Evolutionary conservation across 2,888 invertebrate species (phyloP).

Genomic region (Aromia moschata): DNA sequence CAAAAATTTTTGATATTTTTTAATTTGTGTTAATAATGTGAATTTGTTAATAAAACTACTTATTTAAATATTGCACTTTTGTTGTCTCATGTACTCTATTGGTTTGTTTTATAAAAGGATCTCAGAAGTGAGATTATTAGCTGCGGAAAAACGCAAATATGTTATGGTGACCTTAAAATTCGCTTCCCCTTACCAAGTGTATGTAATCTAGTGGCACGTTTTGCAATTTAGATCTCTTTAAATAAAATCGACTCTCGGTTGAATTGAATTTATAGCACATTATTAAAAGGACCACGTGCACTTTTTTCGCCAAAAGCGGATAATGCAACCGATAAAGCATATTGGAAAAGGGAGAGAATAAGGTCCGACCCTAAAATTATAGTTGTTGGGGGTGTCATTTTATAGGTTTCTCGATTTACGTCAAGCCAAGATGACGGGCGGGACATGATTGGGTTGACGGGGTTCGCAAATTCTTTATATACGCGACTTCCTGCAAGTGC

Average conservation of each 20-base stretch:
- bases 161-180: too few relatives aligned
- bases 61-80: too few relatives aligned
- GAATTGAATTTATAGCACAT: conserved; percentile 32
- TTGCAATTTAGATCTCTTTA: conserved; percentile 9
- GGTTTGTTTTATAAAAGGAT: too few relatives aligned
- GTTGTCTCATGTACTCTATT: too few relatives aligned
- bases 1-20: too few relatives aligned
- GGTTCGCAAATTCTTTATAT: conserved; percentile 31
- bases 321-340: conserved; percentile 53
- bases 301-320: conserved; percentile 39
- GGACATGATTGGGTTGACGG: conserved; percentile 21
- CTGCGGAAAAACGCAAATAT: too few relatives aligned
- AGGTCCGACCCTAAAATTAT: conserved; percentile 52
- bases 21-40: too few relatives aligned
- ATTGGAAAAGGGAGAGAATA: conserved; percentile 50
- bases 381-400: conserved; percentile 56
- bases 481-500: conserved; percentile 27
- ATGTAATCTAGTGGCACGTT: too few relatives aligned
- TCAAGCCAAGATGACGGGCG: conserved; percentile 58
- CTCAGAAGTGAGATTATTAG: too few relatives aligned
- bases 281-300: conserved; percentile 33
- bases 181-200: too few relatives aligned
- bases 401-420: conserved; percentile 59
- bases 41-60: too few relatives aligned
- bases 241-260: conserved; percentile 9